Evolutionary conservation across 2,113 vertebrate genomes (phyloP), one percentile per base, ranked within the genome.

Genomic region (Crotalus viridis): DNA sequence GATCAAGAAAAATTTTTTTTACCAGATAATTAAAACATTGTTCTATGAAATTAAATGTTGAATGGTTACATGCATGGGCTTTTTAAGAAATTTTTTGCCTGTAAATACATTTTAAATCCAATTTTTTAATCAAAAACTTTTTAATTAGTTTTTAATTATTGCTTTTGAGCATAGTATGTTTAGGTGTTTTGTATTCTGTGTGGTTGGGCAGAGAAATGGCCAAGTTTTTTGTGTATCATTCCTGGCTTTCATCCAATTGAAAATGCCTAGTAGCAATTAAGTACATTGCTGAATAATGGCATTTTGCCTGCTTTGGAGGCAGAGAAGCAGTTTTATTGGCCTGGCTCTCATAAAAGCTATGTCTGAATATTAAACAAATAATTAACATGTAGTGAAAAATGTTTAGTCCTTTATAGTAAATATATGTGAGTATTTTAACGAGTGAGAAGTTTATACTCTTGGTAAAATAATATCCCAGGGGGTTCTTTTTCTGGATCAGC

Each of bases 371-470:
- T 87, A 48, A 0, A 0, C 43, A 51, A 74, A 64, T 87, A 48
- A 94, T 55, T 54, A 85, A 9, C 19, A 2, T 87, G 15, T 17
- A 90, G 55, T 90, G n/a, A 87, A 3, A 51, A 91, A 88, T 10
- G 3, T 28, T 74, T 91, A 92, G 86, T 59, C 59, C n/a, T 94
- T 88, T 93, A 17, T 26, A 93, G 59, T 89, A 88, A 89, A 74
- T n/a, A 90, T 91, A 87, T 13, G 43, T 91, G 59, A 69, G 17
- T 51, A 74, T 86, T 91, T 92, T 88, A 54, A 88, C 64, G 90
- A 90, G 26, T 28, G 46, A 46, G 21, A 51, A 61, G 52, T 90
- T 51, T 51, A 51, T 51, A 51, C 48, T 51, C 48, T 51, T 51
- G 48, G 48, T 51, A 51, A 51, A 51, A 51, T 51, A 51, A 51